A percentile compares a stretch with the other conserved stretches of the same genome.
phyloP scores from a whole-genome alignment of 1,140 invertebrate species.

The Odontomachus brunneus region DNA sequence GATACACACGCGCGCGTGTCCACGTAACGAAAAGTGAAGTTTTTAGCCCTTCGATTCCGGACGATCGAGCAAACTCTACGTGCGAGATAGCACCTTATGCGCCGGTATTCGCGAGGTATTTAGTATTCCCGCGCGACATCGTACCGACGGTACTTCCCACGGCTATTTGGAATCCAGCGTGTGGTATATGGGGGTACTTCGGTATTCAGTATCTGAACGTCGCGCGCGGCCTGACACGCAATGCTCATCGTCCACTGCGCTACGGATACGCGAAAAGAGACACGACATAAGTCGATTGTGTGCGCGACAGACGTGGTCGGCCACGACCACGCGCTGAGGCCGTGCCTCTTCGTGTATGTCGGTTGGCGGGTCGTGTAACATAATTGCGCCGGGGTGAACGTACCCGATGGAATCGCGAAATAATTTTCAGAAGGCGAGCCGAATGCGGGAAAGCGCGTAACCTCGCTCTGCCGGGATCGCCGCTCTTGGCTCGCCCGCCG shows the following conservation, averaged over 20 bases:
- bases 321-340: neutral
- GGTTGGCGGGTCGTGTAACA: neutral
- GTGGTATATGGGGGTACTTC: conserved; percentile 64
- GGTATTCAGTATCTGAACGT: conserved; percentile 71
- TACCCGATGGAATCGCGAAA: conserved; percentile 2
- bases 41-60: conserved; percentile 67
- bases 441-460: no score
- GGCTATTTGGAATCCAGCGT: conserved; percentile 82
- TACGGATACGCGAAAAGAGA: conserved; percentile 70
- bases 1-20: neutral
- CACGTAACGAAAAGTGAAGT: conserved; percentile 40
- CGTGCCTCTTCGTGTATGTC: conserved; percentile 6
- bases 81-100: conserved; percentile 14
- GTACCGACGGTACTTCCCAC: conserved; percentile 82
- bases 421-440: conserved; percentile 11
- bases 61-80: conserved; percentile 20
- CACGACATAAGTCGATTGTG: conserved; percentile 10
- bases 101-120: conserved; percentile 64
- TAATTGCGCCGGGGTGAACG: conserved; percentile 37
- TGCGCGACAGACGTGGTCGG: neutral
- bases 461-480: no score
- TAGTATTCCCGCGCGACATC: conserved; percentile 79
- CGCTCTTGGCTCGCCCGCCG: no score
- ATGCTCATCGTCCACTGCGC: conserved; percentile 54
- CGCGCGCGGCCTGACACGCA: conserved; percentile 73